phyloP scores from a whole-genome alignment of 2,113 vertebrate species.

The Oreocharis arfaki region DNA sequence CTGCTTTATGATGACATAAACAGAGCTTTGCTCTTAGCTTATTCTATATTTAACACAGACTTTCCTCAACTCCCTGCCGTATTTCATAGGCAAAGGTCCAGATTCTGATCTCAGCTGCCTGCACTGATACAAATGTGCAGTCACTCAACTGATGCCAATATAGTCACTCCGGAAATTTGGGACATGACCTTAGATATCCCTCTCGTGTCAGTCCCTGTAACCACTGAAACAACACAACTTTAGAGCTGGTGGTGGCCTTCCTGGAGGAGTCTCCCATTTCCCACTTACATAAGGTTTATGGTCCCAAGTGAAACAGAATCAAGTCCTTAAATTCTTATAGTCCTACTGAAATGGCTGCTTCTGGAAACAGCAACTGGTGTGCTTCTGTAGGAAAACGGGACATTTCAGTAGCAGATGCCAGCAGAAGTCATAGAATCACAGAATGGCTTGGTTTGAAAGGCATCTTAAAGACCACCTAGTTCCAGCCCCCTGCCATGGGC shows the following conservation, averaged over 20 bases:
- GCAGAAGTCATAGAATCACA: background rate
- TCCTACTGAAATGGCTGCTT: background rate
- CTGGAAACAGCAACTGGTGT: background rate
- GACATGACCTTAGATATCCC: background rate
- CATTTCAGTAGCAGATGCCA: background rate
- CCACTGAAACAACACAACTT: background rate
- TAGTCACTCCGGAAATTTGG: background rate
- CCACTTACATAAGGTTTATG: accelerated
- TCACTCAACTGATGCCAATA: background rate
- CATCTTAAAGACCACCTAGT: too few relatives aligned
- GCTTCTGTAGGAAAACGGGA: background rate
- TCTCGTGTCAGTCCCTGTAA: background rate
- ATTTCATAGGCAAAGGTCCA: conserved; percentile 17
- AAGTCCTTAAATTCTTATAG: background rate
- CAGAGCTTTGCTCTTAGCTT: conserved; percentile 28
- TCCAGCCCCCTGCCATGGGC: background rate
- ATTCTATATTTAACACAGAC: conserved; percentile 45
- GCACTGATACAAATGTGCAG: background rate
- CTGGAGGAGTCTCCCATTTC: background rate
- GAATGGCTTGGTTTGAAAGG: background rate
- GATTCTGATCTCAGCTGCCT: conserved; percentile 35
- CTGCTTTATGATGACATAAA: conserved; percentile 50
- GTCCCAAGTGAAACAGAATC: background rate
- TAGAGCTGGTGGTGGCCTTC: background rate
- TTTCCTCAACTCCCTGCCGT: background rate